Base-by-base conservation (phyloP, 2,797 vertebrate genomes). In the Nyctalus aviator region DNA sequence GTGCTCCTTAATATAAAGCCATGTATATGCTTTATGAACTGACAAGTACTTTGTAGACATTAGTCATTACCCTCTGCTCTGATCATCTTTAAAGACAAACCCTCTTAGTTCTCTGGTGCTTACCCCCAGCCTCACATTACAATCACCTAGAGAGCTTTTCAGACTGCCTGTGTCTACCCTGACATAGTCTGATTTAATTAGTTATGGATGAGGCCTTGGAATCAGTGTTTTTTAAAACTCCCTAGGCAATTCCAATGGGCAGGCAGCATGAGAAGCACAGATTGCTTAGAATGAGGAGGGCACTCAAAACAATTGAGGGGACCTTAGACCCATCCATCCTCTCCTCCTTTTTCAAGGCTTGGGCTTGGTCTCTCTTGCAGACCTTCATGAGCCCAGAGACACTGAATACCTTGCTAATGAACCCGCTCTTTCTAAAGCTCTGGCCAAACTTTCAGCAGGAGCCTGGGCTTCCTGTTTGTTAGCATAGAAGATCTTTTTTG, bases 381-480 rank as follows among this genome's bases (percentile, higher is more conserved):
- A 20, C 27, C 7, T 30, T 44, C 5, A 13, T 13, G 32, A 7
- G 27, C 18, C 35, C 55, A 46, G 81, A 55, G 59, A 37, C 48
- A n/a, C 89, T 10, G 37, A 48, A 57, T 41, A 27, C 64, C 66
- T 62, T 53, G 14, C 25, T 15, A 11, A 48, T 37, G 62, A 82
- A 59, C 46, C 66, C 37, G 17, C 37, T 13, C 15, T 86, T 66
- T 87, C 46, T 55, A 11, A 41, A 41, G 68, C 71, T 88, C 30
- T 41, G 84, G 68, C 83, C 57, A 92, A 46, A 68, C 14, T 41
- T 37, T 85, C 88, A 35, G 55, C 78, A 23, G 64, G 78, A 55
- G 25, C 88, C 27, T 5, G 21, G 62, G 37, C 64, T 96, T 94
- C 90, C 89, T 96, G 84, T 95, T 94, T 94, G 79, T 87, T 64